These are phyloP conservation scores for Hypocryptadius cinnamomeus DNA, from an alignment of 2,113 vertebrate genomes.

Conservation along the genomic window DNA sequence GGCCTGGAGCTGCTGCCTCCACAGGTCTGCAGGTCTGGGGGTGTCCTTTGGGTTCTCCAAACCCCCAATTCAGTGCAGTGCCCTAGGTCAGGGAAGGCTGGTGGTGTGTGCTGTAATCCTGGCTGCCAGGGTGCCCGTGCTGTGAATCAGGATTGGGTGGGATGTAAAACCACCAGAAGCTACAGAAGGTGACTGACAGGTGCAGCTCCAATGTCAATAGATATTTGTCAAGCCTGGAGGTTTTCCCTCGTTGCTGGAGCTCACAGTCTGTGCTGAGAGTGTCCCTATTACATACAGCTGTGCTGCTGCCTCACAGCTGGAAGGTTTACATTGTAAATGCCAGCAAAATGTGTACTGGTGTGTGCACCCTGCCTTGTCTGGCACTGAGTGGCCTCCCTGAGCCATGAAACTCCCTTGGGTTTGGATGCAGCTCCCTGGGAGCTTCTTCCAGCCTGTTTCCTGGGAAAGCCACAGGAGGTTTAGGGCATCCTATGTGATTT, in stretches of 20 bases:
- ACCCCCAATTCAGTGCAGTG: accelerated
- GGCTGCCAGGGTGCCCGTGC: not conserved
- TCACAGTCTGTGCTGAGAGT: not conserved
- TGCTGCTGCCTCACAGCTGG: not conserved
- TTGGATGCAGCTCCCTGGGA: not conserved
- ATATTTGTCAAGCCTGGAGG: not conserved
- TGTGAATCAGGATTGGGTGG: accelerated
- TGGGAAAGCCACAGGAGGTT: not conserved
- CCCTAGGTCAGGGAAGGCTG: not conserved
- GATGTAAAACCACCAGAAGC: not conserved
- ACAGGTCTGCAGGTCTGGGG: not conserved
- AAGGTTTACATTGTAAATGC: not conserved
- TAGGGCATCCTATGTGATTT: not conserved
- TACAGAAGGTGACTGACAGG: not conserved
- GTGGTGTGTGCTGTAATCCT: not conserved
- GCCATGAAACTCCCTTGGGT: not conserved
- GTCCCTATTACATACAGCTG: not conserved
- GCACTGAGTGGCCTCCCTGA: not conserved
- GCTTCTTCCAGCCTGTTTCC: not conserved
- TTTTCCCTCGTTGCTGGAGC: not conserved
- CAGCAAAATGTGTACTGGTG: not conserved
- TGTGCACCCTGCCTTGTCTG: not conserved
- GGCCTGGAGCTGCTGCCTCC: not conserved
- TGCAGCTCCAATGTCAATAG: not conserved
- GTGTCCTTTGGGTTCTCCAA: not conserved